A percentile compares a stretch with the other conserved stretches of the same genome.
Conservation (phyloP, 2,888 invertebrate species). For the Aphodius sticticus region DNA sequence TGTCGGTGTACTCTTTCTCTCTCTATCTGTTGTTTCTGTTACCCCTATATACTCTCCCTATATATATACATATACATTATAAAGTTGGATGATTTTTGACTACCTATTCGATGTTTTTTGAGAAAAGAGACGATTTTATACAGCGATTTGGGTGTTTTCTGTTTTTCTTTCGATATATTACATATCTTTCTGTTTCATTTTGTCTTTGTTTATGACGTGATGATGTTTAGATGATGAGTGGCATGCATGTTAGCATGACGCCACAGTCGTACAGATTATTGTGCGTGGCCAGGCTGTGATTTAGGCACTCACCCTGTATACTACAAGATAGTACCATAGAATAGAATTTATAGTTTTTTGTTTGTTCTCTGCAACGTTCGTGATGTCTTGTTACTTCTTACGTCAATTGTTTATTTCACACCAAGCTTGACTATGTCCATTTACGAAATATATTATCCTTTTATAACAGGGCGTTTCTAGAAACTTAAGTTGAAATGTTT, state of each 20-base stretch:
- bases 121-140: not conserved
- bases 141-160: not conserved
- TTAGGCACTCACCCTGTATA: slow-evolving; percentile 58
- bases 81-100: not conserved
- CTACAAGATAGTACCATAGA: slow-evolving; percentile 31
- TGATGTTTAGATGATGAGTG: slow-evolving; percentile 46
- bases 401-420: slow-evolving; percentile 18
- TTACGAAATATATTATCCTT: not conserved
- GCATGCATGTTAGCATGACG: slow-evolving; percentile 53
- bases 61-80: not conserved
- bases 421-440: slow-evolving; percentile 34
- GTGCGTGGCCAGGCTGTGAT: slow-evolving; percentile 78
- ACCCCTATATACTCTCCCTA: slow-evolving; percentile 34
- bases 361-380: slow-evolving; percentile 15
- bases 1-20: slow-evolving; percentile 27
- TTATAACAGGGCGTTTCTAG: no score
- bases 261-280: slow-evolving; percentile 47
- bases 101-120: not conserved
- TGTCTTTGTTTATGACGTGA: not conserved
- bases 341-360: slow-evolving; percentile 12
- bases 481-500: no score
- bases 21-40: slow-evolving; percentile 41
- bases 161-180: slow-evolving; percentile 17
- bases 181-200: not conserved
- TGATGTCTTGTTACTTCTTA: not conserved